Evolutionary conservation across 2,888 invertebrate species (phyloP).

Genomic region (Phortica magna): DNA sequence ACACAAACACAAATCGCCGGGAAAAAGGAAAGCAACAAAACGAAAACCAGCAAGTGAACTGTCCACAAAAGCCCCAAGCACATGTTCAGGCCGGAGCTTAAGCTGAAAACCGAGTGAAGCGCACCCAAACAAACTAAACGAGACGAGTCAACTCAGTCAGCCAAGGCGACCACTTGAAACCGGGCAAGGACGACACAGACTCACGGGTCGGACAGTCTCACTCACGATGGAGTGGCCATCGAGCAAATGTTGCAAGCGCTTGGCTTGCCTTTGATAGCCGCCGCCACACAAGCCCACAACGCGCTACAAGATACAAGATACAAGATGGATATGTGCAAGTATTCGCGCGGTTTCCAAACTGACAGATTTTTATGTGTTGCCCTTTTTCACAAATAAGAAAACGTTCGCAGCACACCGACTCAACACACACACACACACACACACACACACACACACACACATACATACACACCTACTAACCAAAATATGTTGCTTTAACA

Average conservation of each 20-base stretch:
- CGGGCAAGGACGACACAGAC: constrained; percentile 5
- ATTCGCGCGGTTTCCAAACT: constrained; percentile 66
- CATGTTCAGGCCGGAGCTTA: neutral
- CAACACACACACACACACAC: neutral
- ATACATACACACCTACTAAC: neutral
- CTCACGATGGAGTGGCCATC: neutral
- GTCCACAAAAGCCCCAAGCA: constrained; percentile 22
- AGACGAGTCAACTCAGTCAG: constrained; percentile 3
- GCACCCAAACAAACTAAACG: neutral
- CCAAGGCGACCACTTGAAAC: constrained; percentile 12
- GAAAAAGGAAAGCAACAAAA: neutral
- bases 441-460: neutral
- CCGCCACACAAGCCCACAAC: neutral
- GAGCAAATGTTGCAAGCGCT: constrained; percentile 1
- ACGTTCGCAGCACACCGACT: neutral
- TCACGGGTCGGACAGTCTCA: neutral
- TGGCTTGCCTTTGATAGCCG: neutral
- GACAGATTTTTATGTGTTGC: constrained; percentile 66
- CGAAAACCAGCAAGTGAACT: constrained; percentile 18
- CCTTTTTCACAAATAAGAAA: constrained; percentile 30
- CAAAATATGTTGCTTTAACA: constrained; percentile 9
- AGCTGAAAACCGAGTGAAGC: neutral
- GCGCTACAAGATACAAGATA: neutral
- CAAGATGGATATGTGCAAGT: constrained; percentile 41
- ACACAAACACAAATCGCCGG: neutral